Percentiles rank a stretch among this genome's conserved stretches.
phyloP scores from a whole-genome alignment of 1,140 invertebrate genomes.

The Stratiolaelaps scimitus region DNA sequence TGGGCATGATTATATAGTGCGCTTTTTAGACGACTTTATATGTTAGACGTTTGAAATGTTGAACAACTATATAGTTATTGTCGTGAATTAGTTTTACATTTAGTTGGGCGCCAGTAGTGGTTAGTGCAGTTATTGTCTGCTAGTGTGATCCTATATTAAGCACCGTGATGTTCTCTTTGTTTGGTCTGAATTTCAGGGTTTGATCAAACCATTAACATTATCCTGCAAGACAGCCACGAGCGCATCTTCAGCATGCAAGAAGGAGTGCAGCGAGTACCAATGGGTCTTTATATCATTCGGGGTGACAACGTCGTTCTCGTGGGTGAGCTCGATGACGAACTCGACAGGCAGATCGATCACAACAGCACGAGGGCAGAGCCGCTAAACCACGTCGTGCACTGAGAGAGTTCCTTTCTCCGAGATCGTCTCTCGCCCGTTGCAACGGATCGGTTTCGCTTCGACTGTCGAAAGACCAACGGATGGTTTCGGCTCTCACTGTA shows the following conservation, averaged over 20 bases:
- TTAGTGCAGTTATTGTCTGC: neutral
- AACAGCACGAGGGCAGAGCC: slow-evolving; percentile 75
- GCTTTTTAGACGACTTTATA: no score
- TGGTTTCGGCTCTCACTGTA: no score
- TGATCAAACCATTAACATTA: slow-evolving; percentile 96
- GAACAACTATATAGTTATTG: no score
- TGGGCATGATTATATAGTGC: no score
- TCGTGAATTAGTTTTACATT: no score
- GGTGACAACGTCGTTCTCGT: slow-evolving; percentile 94
- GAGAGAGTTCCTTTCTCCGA: slow-evolving; percentile 30
- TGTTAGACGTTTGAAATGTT: no score
- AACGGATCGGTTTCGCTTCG: neutral
- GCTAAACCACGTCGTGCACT: slow-evolving; percentile 70
- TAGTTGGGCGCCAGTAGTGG: neutral
- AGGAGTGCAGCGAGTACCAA: slow-evolving; percentile 87
- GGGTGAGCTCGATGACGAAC: slow-evolving; percentile 77
- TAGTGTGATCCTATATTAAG: neutral
- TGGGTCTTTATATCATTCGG: slow-evolving; percentile 90
- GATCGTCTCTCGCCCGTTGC: neutral
- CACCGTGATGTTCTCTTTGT: neutral
- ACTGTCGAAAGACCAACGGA: no score
- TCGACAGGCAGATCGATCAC: slow-evolving; percentile 71
- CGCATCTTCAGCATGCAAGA: slow-evolving; percentile 79
- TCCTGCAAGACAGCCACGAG: slow-evolving; percentile 93
- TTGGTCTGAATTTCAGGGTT: slow-evolving; percentile 54